Evolutionary conservation across 1,140 invertebrate species (phyloP).

Genomic region (Hypothenemus hampei): DNA sequence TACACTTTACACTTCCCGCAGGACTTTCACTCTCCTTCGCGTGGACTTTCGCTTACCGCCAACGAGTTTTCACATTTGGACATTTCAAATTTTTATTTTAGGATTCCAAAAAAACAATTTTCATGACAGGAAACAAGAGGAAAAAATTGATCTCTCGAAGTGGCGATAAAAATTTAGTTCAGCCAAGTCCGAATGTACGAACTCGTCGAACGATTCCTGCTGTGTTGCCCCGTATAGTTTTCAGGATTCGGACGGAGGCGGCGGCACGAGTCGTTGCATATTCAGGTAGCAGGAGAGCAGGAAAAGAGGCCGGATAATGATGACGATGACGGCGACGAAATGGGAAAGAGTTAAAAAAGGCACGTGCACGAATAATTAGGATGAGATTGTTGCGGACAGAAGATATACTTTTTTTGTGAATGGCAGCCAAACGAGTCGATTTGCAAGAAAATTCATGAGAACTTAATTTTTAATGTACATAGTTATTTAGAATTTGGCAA

Average conservation of each 20-base stretch:
- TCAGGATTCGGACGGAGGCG: slow-evolving; percentile 12
- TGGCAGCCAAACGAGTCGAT: too few relatives aligned
- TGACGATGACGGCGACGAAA: neutral
- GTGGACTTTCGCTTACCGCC: slow-evolving; percentile 39
- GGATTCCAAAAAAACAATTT: neutral
- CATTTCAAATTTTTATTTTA: neutral
- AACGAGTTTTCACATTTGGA: slow-evolving; percentile 3
- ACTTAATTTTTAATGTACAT: too few relatives aligned
- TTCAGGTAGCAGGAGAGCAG: slow-evolving; percentile 32
- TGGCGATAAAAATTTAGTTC: too few relatives aligned
- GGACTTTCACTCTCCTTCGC: slow-evolving; percentile 44
- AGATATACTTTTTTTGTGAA: too few relatives aligned
- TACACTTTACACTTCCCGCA: slow-evolving; percentile 44
- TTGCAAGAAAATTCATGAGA: too few relatives aligned
- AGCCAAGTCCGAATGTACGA: too few relatives aligned
- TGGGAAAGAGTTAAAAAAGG: slow-evolving; percentile 20
- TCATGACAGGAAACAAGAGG: too few relatives aligned
- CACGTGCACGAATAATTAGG: too few relatives aligned
- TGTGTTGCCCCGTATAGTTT: neutral
- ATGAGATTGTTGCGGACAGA: too few relatives aligned
- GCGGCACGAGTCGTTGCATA: slow-evolving; percentile 33
- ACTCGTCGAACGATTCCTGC: too few relatives aligned
- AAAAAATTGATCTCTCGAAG: too few relatives aligned
- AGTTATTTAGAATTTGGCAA: too few relatives aligned
- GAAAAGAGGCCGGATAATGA: neutral